Conservation (phyloP, 1,140 invertebrate species). For the Palaemon carinicauda region DNA sequence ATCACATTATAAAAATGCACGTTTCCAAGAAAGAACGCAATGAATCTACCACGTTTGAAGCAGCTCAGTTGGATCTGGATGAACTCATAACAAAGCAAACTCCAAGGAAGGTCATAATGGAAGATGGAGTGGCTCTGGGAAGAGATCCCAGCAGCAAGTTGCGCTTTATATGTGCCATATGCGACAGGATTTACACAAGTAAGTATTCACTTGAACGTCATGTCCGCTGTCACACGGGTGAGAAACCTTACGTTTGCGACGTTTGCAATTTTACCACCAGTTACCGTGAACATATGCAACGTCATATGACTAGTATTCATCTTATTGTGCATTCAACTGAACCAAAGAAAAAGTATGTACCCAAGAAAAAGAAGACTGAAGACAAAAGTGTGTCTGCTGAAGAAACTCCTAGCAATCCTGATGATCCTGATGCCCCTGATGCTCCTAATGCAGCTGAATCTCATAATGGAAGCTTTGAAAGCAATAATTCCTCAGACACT, state of each 20-base stretch:
- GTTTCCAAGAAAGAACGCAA: constrained; percentile 56
- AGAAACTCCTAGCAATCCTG: neutral
- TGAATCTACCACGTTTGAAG: constrained; percentile 44
- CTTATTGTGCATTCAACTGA: constrained; percentile 58
- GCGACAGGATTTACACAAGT: constrained; percentile 57
- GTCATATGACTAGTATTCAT: constrained; percentile 59
- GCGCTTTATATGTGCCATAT: constrained; percentile 57
- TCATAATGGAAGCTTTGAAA: neutral
- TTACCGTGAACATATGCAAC: constrained; percentile 57
- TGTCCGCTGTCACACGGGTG: constrained; percentile 56
- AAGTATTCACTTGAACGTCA: constrained; percentile 58
- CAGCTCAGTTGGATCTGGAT: constrained; percentile 48
- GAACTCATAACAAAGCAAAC: constrained; percentile 54
- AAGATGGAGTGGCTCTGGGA: constrained; percentile 57
- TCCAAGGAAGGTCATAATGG: constrained; percentile 58
- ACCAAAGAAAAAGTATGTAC: constrained; percentile 53
- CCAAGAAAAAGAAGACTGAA: constrained; percentile 53
- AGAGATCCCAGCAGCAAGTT: constrained; percentile 48
- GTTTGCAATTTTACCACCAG: constrained; percentile 57
- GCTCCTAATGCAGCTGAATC: neutral
- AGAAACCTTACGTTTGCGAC: constrained; percentile 56
- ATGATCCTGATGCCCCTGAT: neutral
- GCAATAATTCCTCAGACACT: neutral
- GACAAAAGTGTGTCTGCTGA: constrained; percentile 38
- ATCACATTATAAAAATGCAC: constrained; percentile 58